These are phyloP conservation scores for Romanogobio albipinnatus DNA, from an alignment of 2,113 vertebrate species.

Conservation along the genomic window DNA sequence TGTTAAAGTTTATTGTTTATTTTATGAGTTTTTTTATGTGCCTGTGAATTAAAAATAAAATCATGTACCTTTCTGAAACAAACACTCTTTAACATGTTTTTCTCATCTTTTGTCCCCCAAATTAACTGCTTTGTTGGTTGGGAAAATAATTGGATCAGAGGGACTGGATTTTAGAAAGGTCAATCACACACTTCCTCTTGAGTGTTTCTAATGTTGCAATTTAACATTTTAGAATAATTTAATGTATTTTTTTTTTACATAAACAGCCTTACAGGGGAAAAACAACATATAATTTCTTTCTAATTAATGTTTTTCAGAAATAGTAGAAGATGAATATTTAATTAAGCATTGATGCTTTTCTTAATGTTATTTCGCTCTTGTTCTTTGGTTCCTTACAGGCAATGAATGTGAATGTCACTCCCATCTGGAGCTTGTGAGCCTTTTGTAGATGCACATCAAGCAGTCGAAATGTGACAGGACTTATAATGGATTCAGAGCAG, in stretches of 20 bases:
- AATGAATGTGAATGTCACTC: slow-evolving; percentile 37
- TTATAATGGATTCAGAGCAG: slow-evolving; percentile 20
- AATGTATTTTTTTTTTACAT: background rate
- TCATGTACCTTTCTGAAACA: background rate
- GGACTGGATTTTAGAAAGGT: background rate
- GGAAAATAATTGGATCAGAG: background rate
- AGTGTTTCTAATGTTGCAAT: slow-evolving; percentile 16
- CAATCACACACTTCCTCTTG: background rate
- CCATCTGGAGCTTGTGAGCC: slow-evolving; percentile 1
- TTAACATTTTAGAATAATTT: background rate
- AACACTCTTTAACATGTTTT: too few species aligned
- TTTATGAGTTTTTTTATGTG: background rate
- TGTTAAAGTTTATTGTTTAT: background rate
- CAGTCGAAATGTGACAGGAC: slow-evolving; percentile 41
- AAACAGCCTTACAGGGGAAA: background rate
- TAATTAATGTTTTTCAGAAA: slow-evolving; percentile 24
- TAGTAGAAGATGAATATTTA: background rate
- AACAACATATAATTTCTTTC: background rate
- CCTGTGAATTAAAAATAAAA: background rate
- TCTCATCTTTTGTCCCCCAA: background rate
- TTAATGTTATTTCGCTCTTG: slow-evolving; percentile 15
- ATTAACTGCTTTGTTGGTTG: background rate
- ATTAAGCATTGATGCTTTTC: slow-evolving; percentile 18
- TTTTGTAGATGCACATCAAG: slow-evolving; percentile 48
- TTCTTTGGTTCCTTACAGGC: slow-evolving; percentile 11